A percentile compares a stretch with the other conserved stretches of the same genome.
These are phyloP conservation scores for Danionella cerebrum DNA, from an alignment of 2,113 vertebrate species.

Conservation along the genomic window DNA sequence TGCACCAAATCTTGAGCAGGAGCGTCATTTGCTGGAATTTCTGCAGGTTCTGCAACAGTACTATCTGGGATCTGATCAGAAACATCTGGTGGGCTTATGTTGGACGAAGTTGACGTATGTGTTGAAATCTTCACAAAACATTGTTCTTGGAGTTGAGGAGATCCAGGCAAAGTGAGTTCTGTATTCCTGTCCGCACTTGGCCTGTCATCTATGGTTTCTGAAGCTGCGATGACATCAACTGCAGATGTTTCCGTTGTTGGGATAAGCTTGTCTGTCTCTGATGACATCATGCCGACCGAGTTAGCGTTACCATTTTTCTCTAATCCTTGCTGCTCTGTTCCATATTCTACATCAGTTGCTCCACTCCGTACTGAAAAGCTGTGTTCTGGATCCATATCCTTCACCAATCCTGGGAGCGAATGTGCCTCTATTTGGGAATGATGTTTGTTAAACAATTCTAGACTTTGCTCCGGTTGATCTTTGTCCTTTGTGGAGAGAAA, in stretches of 20 bases:
- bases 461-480: not conserved
- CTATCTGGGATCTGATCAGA: not conserved
- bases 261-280: not conserved
- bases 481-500: conserved; percentile 4
- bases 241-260: conserved; percentile 18
- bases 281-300: not conserved
- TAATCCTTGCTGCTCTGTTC: not conserved
- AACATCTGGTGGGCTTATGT: not conserved
- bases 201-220: conserved; percentile 1
- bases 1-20: not conserved
- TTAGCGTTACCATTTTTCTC: not conserved
- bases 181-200: not conserved
- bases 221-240: not conserved
- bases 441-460: not conserved
- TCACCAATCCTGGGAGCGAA: not conserved
- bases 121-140: not conserved
- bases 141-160: not conserved
- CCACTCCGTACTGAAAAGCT: not conserved
- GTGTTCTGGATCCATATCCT: not conserved
- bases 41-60: not conserved
- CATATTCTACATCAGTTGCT: not conserved
- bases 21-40: conserved; percentile 3
- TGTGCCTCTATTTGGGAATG: not conserved
- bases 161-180: not conserved
- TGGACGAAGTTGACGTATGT: not conserved